Evolutionary conservation across 2,797 vertebrate species (phyloP), one percentile per base, ranked within the genome.

Genomic region (Helostoma temminkii): DNA sequence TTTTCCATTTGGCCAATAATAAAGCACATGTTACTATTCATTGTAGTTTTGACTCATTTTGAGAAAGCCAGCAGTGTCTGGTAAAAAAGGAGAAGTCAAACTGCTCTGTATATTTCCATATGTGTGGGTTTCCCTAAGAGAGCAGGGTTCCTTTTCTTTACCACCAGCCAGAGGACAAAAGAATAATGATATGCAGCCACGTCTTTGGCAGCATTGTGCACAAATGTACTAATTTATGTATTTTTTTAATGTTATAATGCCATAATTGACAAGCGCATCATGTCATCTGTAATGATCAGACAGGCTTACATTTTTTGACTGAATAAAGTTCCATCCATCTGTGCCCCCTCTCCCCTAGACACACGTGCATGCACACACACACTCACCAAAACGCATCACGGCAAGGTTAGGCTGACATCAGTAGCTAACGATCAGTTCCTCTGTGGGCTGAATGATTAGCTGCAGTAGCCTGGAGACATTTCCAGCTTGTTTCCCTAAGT

Each of bases 401-500:
- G 74, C 88, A 89, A 91, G 89, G 92, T 91, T 92, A 89, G 87
- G 65, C 81, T 88, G 89, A 91, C 91, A 93, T 92, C 91, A 80
- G 84, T 30, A 56, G 67, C 88, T 93, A 93, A 93, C 84, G 90
- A 93, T 91, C 90, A 92, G 88, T 73, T 89, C 84, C 82, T 89
- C 84, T 88, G 78, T 83, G 81, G 74, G 65, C 84, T 87, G 85
- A 91, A 90, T 92, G 91, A 93, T 92, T 92, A 89, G 87, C 86
- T 90, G 84, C 83, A 74, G 80, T 92, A 86, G 90, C 92, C 91
- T 55, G 77, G 76, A 90, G 91, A 91, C 88, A 88, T 93, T 92
- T 93, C 90, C 89, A 91, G 90, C 78, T 83, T 87, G 90, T 92
- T 90, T 88, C 87, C 86, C 90, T 91, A 80, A 92, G 85, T 92